Percentiles rank a stretch among this genome's conserved stretches.
Conservation (phyloP, 2,888 invertebrate species). For the Eilema depressum region DNA sequence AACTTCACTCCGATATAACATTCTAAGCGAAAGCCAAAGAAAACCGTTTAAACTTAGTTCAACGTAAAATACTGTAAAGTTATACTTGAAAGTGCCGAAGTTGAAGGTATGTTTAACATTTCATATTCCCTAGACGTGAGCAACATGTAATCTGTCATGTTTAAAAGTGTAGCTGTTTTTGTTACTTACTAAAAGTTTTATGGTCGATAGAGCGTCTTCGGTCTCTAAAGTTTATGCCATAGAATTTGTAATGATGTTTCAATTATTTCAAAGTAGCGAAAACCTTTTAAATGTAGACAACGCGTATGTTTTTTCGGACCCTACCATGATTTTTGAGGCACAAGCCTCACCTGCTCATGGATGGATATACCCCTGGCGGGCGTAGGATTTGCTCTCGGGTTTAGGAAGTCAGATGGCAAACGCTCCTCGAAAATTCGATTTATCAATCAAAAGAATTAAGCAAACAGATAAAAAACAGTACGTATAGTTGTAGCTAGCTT, state of each 20-base stretch:
- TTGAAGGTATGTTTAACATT: conserved; percentile 39
- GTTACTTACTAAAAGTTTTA: not conserved
- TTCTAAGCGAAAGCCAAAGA: conserved; percentile 34
- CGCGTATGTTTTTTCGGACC: too few relatives aligned
- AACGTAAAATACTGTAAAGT: conserved; percentile 35
- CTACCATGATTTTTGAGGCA: too few relatives aligned
- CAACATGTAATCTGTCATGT: conserved; percentile 31
- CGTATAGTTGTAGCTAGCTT: too few relatives aligned
- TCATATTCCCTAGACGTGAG: conserved; percentile 43
- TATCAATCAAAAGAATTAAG: too few relatives aligned
- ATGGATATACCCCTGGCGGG: too few relatives aligned
- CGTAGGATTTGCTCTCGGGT: too few relatives aligned
- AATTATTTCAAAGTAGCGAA: not conserved
- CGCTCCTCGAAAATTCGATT: too few relatives aligned
- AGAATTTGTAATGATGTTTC: not conserved
- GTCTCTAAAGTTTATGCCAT: not conserved
- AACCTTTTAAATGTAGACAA: too few relatives aligned
- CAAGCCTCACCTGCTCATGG: too few relatives aligned
- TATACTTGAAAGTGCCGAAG: conserved; percentile 30
- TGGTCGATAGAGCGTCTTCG: not conserved
- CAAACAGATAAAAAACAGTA: too few relatives aligned
- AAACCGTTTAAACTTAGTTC: conserved; percentile 43
- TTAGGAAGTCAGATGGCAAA: too few relatives aligned
- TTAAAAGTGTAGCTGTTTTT: conserved; percentile 20
- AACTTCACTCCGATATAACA: conserved; percentile 10